Conservation (phyloP, 2,113 vertebrate species). For the Anolis sagrei region DNA sequence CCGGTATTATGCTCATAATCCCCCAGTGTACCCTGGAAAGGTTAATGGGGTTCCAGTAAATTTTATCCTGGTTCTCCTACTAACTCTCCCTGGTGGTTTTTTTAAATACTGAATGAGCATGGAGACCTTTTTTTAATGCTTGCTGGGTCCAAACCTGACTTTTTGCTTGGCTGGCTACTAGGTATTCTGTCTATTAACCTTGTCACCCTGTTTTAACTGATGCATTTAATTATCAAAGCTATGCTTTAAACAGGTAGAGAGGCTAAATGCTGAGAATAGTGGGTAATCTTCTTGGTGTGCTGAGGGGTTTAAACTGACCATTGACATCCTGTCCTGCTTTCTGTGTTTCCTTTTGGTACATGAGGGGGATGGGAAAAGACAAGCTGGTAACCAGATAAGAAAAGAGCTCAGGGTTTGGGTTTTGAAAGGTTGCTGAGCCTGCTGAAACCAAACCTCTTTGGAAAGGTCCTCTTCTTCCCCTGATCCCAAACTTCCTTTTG, state of each 20-base stretch:
- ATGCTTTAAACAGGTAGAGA: slow-evolving; percentile 87
- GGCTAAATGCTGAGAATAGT: slow-evolving; percentile 75
- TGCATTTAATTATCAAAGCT: slow-evolving; percentile 92
- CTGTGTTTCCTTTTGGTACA: slow-evolving; percentile 57
- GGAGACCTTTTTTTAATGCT: slow-evolving; percentile 88
- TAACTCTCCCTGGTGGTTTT: slow-evolving; percentile 76
- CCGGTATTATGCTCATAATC: slow-evolving; percentile 54
- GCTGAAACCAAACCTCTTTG: slow-evolving; percentile 48
- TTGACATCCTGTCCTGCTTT: slow-evolving; percentile 70
- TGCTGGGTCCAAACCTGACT: slow-evolving; percentile 88
- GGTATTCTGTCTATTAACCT: slow-evolving; percentile 98
- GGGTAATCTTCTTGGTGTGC: slow-evolving; percentile 70
- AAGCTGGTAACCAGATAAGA: slow-evolving; percentile 68
- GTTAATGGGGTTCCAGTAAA: slow-evolving; percentile 71
- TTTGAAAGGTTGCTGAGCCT: slow-evolving; percentile 50
- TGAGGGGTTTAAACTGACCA: slow-evolving; percentile 70
- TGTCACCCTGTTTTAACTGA: slow-evolving; percentile 92
- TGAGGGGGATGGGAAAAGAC: slow-evolving; percentile 73
- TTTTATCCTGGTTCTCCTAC: slow-evolving; percentile 8
- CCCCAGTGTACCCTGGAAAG: slow-evolving; percentile 74
- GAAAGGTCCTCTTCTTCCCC: neutral
- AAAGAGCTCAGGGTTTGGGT: slow-evolving; percentile 47
- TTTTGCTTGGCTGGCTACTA: slow-evolving; percentile 89
- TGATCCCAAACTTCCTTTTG: slow-evolving; percentile 16
- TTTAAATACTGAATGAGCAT: slow-evolving; percentile 75